A percentile compares a stretch with the other conserved stretches of the same genome.
phyloP scores from a whole-genome alignment of 2,888 invertebrate genomes.

The Amphipyra tragopoginis region DNA sequence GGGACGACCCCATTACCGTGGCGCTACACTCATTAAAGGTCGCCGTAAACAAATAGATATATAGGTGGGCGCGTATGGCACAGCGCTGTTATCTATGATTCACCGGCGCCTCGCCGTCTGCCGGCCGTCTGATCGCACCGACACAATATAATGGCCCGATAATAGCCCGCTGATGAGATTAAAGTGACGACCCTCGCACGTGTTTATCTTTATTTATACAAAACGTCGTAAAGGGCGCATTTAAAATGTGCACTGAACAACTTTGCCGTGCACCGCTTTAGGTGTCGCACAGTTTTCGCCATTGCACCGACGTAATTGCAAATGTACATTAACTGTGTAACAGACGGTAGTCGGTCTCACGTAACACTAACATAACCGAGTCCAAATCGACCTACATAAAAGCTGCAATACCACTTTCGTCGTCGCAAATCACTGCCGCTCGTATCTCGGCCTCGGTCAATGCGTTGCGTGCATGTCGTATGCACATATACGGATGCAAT shows the following conservation, averaged over 20 bases:
- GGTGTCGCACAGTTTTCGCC: slow-evolving; percentile 33
- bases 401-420: slow-evolving; percentile 89
- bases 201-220: slow-evolving; percentile 66
- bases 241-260: slow-evolving; percentile 29
- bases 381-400: slow-evolving; percentile 88
- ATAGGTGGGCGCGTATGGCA: slow-evolving; percentile 83
- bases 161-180: slow-evolving; percentile 83
- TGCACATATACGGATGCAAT: slow-evolving; percentile 88
- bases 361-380: slow-evolving; percentile 84
- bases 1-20: slow-evolving; percentile 77
- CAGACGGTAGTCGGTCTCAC: slow-evolving; percentile 67
- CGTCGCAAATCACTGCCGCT: slow-evolving; percentile 87
- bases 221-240: slow-evolving; percentile 44
- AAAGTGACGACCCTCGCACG: slow-evolving; percentile 77
- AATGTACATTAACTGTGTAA: slow-evolving; percentile 62
- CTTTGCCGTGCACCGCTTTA: slow-evolving; percentile 19
- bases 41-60: slow-evolving; percentile 84
- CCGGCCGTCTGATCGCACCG: slow-evolving; percentile 82
- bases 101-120: slow-evolving; percentile 88
- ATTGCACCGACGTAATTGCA: slow-evolving; percentile 49
- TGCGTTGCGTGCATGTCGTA: slow-evolving; percentile 87
- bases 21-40: slow-evolving; percentile 84
- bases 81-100: slow-evolving; percentile 86
- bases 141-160: slow-evolving; percentile 82
- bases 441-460: slow-evolving; percentile 89